Conservation (phyloP, 2,797 vertebrate genomes). For the Darevskia mixta region DNA sequence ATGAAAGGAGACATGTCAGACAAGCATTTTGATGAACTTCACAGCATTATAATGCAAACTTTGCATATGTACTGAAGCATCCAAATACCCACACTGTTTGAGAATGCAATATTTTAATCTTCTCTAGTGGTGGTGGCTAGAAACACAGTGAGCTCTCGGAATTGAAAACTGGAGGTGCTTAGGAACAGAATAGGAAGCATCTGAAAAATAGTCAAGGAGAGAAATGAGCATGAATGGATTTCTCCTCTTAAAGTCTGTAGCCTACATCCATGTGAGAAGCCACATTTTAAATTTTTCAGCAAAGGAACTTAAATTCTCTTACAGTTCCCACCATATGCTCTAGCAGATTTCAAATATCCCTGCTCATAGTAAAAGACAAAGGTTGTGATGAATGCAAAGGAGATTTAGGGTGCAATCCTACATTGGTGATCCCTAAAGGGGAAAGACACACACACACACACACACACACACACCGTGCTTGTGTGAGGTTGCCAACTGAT, state of each 20-base stretch:
- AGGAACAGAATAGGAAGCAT: not conserved
- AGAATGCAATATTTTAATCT: not conserved
- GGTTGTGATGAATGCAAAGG: not conserved
- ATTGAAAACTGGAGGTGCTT: not conserved
- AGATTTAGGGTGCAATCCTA: not conserved
- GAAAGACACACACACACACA: too few species aligned
- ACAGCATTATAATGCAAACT: conserved; percentile 3
- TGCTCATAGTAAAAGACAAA: not conserved
- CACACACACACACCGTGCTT: too few species aligned
- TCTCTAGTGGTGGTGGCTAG: not conserved
- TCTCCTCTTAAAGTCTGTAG: not conserved
- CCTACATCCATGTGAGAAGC: not conserved
- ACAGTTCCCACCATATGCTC: not conserved
- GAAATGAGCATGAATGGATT: not conserved
- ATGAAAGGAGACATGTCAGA: conserved; percentile 2
- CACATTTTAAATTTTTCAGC: not conserved
- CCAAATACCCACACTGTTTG: not conserved
- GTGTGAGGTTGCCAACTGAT: too few species aligned
- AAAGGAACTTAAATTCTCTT: not conserved
- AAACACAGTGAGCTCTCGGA: not conserved
- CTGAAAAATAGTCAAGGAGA: not conserved
- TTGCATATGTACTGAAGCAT: conserved; percentile 3
- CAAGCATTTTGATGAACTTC: conserved; percentile 2
- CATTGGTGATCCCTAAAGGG: not conserved
- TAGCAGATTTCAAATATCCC: not conserved